Evolutionary conservation across 2,888 invertebrate species (phyloP), one percentile per base, ranked within the genome.

Genomic region (Tetrapedia diversipes): DNA sequence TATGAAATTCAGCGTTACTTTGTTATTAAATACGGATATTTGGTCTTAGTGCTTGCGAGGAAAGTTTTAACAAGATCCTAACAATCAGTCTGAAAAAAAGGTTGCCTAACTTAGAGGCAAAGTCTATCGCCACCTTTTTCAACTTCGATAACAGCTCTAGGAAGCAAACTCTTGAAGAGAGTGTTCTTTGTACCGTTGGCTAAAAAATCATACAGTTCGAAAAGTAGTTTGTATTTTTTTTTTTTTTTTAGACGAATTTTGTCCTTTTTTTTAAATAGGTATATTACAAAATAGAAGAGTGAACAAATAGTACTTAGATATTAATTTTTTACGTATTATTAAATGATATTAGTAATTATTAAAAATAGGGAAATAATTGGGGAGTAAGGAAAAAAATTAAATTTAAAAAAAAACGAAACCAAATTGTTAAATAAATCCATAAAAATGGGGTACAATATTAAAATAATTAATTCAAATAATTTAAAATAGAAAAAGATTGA

Each of bases 31-130:
- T 37, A 8, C 34, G 16, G 1, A 45, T 22, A 8, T 45, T 45
- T 45, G 22, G 19, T 45, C 45, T 19, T n/a, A n/a, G 24, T 3
- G 11, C 24, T 57, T 0, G 11, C 6, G 1, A 24, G 10, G n/a
- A n/a, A 53, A 53, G 19, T 32, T 53, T 53, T 34, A 53, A 53
- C 10, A 32, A 32, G 29, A 16, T 53, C 39, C 10, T 4, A 56
- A 37, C 39, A 57, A n/a, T 57, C 2, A n/a, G 6, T 22, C 11
- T 2, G 10, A 10, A 22, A 39, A 39, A 27, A 7, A 56, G 1
- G 37, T 56, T 57, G 6, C 16, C 6, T 1, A 8, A 1, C 6
- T 4, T 1, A 8, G 22, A 2, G 8, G 19, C 10, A n/a, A 45
- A 16, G 22, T 22, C 45, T 22, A 19, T 45, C 22, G 45, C 19